These are phyloP conservation scores for Drosophila testacea DNA, from an alignment of 2,888 invertebrate species.

Conservation along the genomic window DNA sequence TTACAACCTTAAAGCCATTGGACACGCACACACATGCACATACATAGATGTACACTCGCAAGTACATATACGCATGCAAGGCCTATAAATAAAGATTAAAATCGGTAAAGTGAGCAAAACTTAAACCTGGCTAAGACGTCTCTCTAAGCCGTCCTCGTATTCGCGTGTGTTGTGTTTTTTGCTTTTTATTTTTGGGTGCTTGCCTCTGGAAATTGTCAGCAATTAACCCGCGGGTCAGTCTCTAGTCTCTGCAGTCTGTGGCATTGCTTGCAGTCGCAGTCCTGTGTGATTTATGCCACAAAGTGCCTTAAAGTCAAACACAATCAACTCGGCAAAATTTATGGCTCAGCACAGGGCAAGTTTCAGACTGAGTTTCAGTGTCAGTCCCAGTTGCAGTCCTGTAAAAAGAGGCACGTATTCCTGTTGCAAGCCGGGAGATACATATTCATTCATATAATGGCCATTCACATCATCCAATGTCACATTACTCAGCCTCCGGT, in stretches of 20 bases:
- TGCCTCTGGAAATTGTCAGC: conserved; percentile 72
- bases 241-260: conserved; percentile 20
- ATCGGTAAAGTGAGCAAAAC: conserved; percentile 62
- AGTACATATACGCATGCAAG: conserved; percentile 31
- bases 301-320: conserved; percentile 72
- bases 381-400: conserved; percentile 21
- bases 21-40: conserved; percentile 29
- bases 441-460: conserved; percentile 55
- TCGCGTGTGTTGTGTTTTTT: not conserved
- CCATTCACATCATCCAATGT: conserved; percentile 52
- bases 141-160: conserved; percentile 45
- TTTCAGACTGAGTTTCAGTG: not conserved
- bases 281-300: conserved; percentile 70
- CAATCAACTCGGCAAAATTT: conserved; percentile 69
- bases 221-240: conserved; percentile 72
- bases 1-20: conserved; percentile 53
- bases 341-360: conserved; percentile 33
- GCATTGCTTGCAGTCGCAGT: conserved; percentile 46
- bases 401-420: conserved; percentile 38
- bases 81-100: conserved; percentile 79
- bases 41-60: conserved; percentile 29
- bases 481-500: conserved; percentile 53
- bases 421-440: conserved; percentile 16
- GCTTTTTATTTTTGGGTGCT: conserved; percentile 20
- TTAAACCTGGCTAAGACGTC: conserved; percentile 43